phyloP scores from a whole-genome alignment of 2,797 vertebrate genomes.

The Siniperca scherzeri region DNA sequence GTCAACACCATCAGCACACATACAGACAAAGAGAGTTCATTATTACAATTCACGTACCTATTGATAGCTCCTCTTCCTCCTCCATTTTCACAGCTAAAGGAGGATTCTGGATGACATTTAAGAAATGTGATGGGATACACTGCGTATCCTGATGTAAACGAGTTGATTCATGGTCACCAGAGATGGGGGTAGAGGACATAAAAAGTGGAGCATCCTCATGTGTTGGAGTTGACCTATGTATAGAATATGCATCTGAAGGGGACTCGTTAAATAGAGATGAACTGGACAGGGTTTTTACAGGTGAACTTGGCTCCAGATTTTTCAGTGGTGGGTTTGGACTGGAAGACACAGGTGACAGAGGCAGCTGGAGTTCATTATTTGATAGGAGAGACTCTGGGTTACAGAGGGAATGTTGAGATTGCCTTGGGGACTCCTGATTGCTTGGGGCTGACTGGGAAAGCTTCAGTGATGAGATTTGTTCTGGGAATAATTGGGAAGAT shows the following conservation, averaged over 20 bases:
- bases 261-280: slow-evolving; percentile 20
- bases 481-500: slow-evolving; percentile 41
- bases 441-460: slow-evolving; percentile 43
- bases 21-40: not conserved
- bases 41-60: slow-evolving; percentile 52
- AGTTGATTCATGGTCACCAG: slow-evolving; percentile 28
- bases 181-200: not conserved
- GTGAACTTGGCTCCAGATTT: slow-evolving; percentile 3
- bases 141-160: slow-evolving; percentile 17
- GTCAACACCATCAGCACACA: not conserved
- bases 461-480: slow-evolving; percentile 45
- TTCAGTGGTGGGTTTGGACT: slow-evolving; percentile 17
- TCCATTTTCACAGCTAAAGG: slow-evolving; percentile 13
- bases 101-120: slow-evolving; percentile 16
- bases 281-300: not conserved
- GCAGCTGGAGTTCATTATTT: slow-evolving; percentile 42
- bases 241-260: slow-evolving; percentile 1
- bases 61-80: slow-evolving; percentile 33
- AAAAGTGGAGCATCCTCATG: slow-evolving; percentile 11
- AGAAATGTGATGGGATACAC: slow-evolving; percentile 8
- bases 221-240: slow-evolving; percentile 21
- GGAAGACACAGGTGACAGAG: slow-evolving; percentile 31
- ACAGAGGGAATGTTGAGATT: slow-evolving; percentile 43
- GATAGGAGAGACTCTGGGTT: slow-evolving; percentile 41
- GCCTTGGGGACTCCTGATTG: slow-evolving; percentile 54